Evolutionary conservation across 2,888 invertebrate genomes (phyloP), one percentile per base, ranked within the genome.

Genomic region (Nezara viridula): DNA sequence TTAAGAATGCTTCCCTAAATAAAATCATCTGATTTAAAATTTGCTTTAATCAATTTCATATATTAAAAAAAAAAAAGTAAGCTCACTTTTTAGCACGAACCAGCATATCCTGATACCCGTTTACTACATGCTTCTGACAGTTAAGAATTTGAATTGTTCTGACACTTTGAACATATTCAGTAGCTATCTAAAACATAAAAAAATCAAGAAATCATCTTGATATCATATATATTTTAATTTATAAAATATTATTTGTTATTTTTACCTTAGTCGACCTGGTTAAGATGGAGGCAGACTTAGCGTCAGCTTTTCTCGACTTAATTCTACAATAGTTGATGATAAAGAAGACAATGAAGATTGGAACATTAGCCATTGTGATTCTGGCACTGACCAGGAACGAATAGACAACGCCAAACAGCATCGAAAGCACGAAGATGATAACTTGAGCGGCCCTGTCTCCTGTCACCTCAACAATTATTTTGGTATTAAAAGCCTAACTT

Each of bases 141-240:
- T n/a, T n/a, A n/a, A n/a, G n/a, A n/a, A n/a, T n/a, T n/a, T n/a
- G n/a, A n/a, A n/a, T n/a, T 21, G 93, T 94, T 90, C 93, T 92
- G 77, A 93, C 93, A 90, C 93, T 93, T 89, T 92, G 92, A 90
- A 93, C 93, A 32, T 93, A 92, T 91, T 94, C 93, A 86, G 92
- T 92, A 6, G 93, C 93, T 88, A 93, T 92, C 93, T 93, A 91
- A 49, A 85, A 86, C 3, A 7, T 16, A 60, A 3, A 21, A 12
- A 10, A 12, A 2, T n/a, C 12, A n/a, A 55, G 9, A 10, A 55
- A 55, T n/a, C 3, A 12, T 10, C 10, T 3, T 52, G 9, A n/a
- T n/a, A 10, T 5, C n/a, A 16, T 27, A 60, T 27, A 1, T 16
- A 27, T 60, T 1, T n/a, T 55, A n/a, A 24, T 32, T 60, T 60